phyloP scores from a whole-genome alignment of 2,113 vertebrate species.

The Zingel zingel region DNA sequence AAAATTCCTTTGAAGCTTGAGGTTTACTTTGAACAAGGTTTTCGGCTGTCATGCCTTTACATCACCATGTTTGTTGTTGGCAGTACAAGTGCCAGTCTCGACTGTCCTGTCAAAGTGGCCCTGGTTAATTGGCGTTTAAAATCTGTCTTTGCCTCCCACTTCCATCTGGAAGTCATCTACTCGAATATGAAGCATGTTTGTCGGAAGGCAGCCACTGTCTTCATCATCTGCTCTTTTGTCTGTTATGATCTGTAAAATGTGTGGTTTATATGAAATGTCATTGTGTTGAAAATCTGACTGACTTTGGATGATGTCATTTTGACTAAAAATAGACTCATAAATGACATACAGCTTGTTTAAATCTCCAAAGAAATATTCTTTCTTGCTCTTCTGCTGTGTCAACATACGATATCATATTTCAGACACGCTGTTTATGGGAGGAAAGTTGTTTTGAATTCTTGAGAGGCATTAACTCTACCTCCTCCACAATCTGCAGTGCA shows the following conservation, averaged over 20 bases:
- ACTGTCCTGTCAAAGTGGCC: constrained; percentile 52
- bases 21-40: background rate
- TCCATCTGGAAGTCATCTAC: constrained; percentile 77
- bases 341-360: constrained; percentile 9
- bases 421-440: constrained; percentile 27
- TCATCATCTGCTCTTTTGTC: constrained; percentile 34
- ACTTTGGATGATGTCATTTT: background rate
- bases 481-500: constrained; percentile 6
- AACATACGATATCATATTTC: background rate
- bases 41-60: background rate
- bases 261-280: background rate
- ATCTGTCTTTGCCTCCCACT: constrained; percentile 54
- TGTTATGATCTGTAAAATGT: constrained; percentile 13
- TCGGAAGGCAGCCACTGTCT: constrained; percentile 17
- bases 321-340: constrained; percentile 6
- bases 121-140: constrained; percentile 54
- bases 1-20: constrained; percentile 46
- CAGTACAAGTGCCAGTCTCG: constrained; percentile 34
- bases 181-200: constrained; percentile 60
- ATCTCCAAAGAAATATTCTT: background rate
- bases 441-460: constrained; percentile 45
- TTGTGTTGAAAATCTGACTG: background rate
- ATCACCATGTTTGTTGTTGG: constrained; percentile 31
- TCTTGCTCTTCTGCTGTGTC: constrained; percentile 21
- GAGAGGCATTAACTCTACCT: constrained; percentile 23